These are phyloP conservation scores for Arctia plantaginis DNA, from an alignment of 2,888 invertebrate species.

Conservation along the genomic window DNA sequence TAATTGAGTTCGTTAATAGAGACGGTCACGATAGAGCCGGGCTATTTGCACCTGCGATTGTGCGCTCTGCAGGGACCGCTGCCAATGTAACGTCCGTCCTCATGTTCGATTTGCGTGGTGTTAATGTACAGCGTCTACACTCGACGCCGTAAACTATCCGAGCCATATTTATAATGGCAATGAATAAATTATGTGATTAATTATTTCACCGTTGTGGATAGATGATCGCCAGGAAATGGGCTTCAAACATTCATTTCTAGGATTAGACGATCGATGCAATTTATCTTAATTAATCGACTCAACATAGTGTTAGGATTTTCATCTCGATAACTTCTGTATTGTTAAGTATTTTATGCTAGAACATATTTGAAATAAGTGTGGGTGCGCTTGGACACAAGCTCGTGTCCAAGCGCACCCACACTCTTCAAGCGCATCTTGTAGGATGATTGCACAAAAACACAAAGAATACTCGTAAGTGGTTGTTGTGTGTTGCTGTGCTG, in stretches of 20 bases:
- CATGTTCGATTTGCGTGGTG: conserved; percentile 6
- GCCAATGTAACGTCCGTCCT: conserved; percentile 8
- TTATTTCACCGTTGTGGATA: background rate
- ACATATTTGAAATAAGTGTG: background rate
- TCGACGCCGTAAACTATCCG: conserved; percentile 8
- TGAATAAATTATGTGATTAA: conserved; percentile 7
- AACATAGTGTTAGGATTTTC: background rate
- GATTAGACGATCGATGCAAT: background rate
- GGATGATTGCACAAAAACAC: background rate
- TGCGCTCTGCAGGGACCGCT: background rate
- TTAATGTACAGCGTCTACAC: conserved; percentile 7
- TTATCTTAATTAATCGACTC: background rate
- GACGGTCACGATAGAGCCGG: conserved; percentile 39
- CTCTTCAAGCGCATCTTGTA: too few species aligned
- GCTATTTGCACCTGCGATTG: conserved; percentile 18
- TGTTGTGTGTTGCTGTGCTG: background rate
- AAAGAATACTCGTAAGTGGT: background rate
- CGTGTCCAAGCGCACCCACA: too few species aligned
- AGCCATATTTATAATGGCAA: conserved; percentile 8
- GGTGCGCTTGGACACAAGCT: too few species aligned
- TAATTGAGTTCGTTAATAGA: conserved; percentile 64
- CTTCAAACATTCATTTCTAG: background rate
- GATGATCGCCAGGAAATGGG: background rate
- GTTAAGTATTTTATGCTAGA: background rate
- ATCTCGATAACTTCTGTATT: background rate